Evolutionary conservation across 35 echinoderm and acorn worm species (phyloP), one percentile per base, ranked within the genome.

Genomic region (Lytechinus variegatus): DNA sequence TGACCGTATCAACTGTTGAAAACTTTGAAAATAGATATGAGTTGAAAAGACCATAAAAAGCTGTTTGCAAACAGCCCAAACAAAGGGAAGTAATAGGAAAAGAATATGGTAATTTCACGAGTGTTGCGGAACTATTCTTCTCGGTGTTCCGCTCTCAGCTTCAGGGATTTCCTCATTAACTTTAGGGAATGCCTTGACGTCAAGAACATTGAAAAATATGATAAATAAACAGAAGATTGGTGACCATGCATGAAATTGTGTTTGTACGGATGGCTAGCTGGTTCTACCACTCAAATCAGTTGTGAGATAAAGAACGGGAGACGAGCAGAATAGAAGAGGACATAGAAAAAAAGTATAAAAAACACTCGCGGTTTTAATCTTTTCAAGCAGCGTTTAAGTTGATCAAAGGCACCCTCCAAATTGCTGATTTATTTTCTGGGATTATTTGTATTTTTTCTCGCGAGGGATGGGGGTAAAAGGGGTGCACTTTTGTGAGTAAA

Each of bases 181-280:
- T 93, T 93, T 93, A 19, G n/a, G 92, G 92, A 55, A 93, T 93
- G 52, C 24, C 28, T 54, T 93, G 92, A 93, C 92, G 92, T 93
- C 53, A 93, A 93, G 55, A 54, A 55, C 92, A 57, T 57, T 54
- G 92, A 93, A 93, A 93, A 57, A 55, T 93, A 93, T 93, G 52
- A 93, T 93, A 57, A 57, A 93, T n/a, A 93, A 93, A 93, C 52
- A 57, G 53, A 93, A 93, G 92, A 55, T 93, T 93, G 92, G 92
- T 93, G 92, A 57, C 92, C 92, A 93, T 93, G 92, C 92, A 93
- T 93, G 92, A 93, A 93, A 93, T 93, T 93, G 92, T 93, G 92
- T 93, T 93, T 93, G 54, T 93, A 93, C 92, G 92, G 92, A 93
- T 93, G 92, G 92, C 28, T 93, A 55, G 92, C 27, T 93, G 92